These are phyloP conservation scores for Malurus elegans DNA, from an alignment of 2,113 vertebrate species.

Conservation along the genomic window DNA sequence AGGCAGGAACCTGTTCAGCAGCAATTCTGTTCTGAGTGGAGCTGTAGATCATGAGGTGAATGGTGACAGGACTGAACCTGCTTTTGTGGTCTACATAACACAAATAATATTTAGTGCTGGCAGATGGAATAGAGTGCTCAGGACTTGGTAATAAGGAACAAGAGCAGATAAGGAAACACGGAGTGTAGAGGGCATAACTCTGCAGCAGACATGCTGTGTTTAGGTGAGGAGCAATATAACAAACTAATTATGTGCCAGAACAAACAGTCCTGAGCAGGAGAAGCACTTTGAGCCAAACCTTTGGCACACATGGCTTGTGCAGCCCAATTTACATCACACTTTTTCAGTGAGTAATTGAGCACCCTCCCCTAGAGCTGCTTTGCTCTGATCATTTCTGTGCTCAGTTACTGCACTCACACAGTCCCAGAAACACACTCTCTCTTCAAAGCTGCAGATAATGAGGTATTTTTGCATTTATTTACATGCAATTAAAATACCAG, in stretches of 20 bases:
- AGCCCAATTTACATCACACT: background rate
- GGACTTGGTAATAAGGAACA: background rate
- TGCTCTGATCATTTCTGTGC: background rate
- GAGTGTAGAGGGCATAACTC: slow-evolving; percentile 10
- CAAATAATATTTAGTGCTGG: slow-evolving; percentile 3
- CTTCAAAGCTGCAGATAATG: background rate
- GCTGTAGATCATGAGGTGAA: background rate
- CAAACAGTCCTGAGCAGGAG: slow-evolving; percentile 18
- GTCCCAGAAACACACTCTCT: background rate
- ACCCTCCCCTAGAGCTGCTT: background rate
- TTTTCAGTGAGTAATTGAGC: background rate
- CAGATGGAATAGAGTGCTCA: slow-evolving; percentile 13
- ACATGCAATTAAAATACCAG: background rate
- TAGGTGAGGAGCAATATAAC: background rate
- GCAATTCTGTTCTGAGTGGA: background rate
- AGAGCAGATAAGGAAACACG: slow-evolving; percentile 5
- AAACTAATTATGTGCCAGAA: slow-evolving; percentile 44
- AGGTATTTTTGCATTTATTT: background rate
- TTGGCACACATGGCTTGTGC: background rate
- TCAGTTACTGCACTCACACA: background rate
- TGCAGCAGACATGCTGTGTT: background rate
- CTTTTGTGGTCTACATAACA: background rate
- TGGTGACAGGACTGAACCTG: background rate
- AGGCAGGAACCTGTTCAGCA: background rate
- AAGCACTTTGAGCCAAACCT: background rate